Base-by-base conservation (phyloP, 2,888 invertebrate species). In the Incurvaria masculella region DNA sequence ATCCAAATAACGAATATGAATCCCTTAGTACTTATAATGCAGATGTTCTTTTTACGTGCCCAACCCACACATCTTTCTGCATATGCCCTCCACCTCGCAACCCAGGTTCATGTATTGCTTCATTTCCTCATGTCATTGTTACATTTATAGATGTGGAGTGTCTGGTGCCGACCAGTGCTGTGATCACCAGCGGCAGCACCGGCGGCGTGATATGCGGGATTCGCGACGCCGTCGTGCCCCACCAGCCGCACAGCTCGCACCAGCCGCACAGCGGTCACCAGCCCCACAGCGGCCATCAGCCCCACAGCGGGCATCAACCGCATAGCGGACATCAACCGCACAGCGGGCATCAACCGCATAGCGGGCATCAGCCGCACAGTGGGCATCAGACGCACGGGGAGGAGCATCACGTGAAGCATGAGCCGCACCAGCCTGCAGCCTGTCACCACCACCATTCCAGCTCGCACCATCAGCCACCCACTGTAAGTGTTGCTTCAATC, bases 381-480 rank as follows among this genome's bases (percentile, higher is more conserved):
- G 52, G 72, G 72, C 60, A 68, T 66, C 57, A 72, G 79, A 55
- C 68, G 76, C 47, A 69, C 70, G 39, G 76, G 73, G 71, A 72
- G 61, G 73, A 76, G 58, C 64, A 68, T 10, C 72, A 70, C 54
- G 81, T 80, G 42, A 81, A 81, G 60, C 72, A 75, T 58, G 70
- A 76, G 58, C 68, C 69, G 52, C 68, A 66, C 42, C 60, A 60
- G 52, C 61, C 61, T 46, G 55, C 54, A 19, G 48, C 50, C 21
- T 53, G 59, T 52, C 58, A 61, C 47, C 61, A 60, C 45, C 54
- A 58, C 49, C 23, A 20, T 5, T 21, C 23, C 23, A 23, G 23
- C 23, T 6, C 47, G 44, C 52, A 46, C 23, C 57, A 47, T 45
- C 53, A 46, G 50, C 39, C n/a, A n/a, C n/a, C n/a, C n/a, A n/a